Evolutionary conservation across 2,888 invertebrate species (phyloP), one percentile per base, ranked within the genome.

Genomic region (Charanyca ferruginea): DNA sequence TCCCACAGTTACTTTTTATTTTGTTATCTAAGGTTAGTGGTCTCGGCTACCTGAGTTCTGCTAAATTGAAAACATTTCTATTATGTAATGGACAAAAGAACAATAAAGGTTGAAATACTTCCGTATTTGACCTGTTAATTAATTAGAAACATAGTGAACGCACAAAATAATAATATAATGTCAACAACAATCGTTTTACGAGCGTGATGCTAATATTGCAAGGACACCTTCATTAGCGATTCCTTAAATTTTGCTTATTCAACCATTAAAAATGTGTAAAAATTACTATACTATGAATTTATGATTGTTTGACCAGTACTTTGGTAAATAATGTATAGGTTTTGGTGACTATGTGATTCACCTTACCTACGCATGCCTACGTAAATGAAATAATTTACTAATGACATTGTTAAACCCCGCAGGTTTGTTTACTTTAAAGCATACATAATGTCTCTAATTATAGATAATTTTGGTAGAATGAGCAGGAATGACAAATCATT

Each of bases 101-200:
- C 28, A 58, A 51, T 53, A 38, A 47, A 61, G 48, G 58, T 55
- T 41, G 18, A 42, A 47, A n/a, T 32, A 49, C 44, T 74, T 73
- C 74, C 74, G 35, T 38, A 20, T 68, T 41, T 35, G 38, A 49
- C 22, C 16, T 44, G 66, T 9, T 68, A 80, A 80, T 73, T 54
- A 70, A 61, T 67, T 49, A 66, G 51, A 70, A 61, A 67, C 48
- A 58, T 58, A 60, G 20, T 23, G 35, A 52, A 45, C 45, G 44
- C 42, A 51, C 53, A 66, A 60, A n/a, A 69, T 61, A 77, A 73
- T 49, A 69, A 47, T 66, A 44, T 32, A 62, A 25, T 42, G 74
- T 73, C 73, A 71, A 73, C 73, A 71, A 71, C 45, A 80, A 66
- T 48, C 8, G 47, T 45, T 80, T 63, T 71, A 70, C 49, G 61